A percentile compares a stretch with the other conserved stretches of the same genome.
These are phyloP conservation scores for Eupithecia tripunctaria DNA, from an alignment of 2,888 invertebrate species.

Conservation along the genomic window DNA sequence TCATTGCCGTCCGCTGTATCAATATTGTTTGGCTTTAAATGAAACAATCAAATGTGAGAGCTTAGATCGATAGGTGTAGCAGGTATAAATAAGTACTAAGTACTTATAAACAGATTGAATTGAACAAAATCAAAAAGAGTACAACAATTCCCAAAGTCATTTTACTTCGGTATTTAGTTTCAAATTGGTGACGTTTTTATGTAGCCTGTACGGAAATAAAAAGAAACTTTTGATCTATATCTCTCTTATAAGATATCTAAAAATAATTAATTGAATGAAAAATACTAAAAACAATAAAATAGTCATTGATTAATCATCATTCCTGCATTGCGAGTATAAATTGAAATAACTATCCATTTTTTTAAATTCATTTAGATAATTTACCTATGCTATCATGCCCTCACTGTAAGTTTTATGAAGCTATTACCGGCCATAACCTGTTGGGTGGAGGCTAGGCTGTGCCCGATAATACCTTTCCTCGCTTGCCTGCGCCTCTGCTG, in stretches of 20 bases:
- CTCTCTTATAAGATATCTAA: background rate
- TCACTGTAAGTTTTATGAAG: conserved; percentile 16
- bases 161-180: background rate
- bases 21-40: conserved; percentile 76
- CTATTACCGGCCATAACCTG: conserved; percentile 43
- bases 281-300: background rate
- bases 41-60: conserved; percentile 53
- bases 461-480: conserved; percentile 61
- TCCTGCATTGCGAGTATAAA: conserved; percentile 8
- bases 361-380: background rate
- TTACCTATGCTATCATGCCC: background rate
- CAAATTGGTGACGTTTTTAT: background rate
- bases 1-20: conserved; percentile 81
- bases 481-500: conserved; percentile 80
- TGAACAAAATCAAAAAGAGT: background rate
- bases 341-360: background rate
- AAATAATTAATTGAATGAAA: background rate
- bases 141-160: background rate
- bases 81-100: background rate
- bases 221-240: background rate
- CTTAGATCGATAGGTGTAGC: background rate
- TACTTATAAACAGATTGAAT: background rate
- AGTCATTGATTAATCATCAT: background rate
- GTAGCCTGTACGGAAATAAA: background rate
- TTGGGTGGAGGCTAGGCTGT: conserved; percentile 34